Conservation (phyloP, 2,888 invertebrate species). For the Blastobasis lacticolella region DNA sequence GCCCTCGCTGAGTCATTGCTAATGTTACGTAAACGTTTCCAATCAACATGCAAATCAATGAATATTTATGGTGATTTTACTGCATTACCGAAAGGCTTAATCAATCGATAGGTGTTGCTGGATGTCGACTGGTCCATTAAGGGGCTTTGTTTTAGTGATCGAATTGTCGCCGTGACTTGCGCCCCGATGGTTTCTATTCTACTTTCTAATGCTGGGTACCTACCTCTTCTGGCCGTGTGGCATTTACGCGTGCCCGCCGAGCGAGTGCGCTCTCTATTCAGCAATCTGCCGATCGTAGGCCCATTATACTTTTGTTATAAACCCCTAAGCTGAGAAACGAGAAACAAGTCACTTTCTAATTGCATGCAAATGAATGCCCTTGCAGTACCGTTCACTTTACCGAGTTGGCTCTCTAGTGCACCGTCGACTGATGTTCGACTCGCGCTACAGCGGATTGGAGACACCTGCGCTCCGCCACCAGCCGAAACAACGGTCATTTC, state of each 20-base stretch:
- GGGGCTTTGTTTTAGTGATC: slow-evolving; percentile 13
- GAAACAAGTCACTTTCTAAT: slow-evolving; percentile 50
- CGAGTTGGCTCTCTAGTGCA: too few species aligned
- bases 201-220: slow-evolving; percentile 49
- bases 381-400: slow-evolving; percentile 10
- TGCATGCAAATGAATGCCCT: slow-evolving; percentile 31
- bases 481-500: slow-evolving; percentile 18
- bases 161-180: slow-evolving; percentile 29
- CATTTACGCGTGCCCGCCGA: slow-evolving; percentile 45
- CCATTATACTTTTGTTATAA: slow-evolving; percentile 54
- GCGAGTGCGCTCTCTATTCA: slow-evolving; percentile 38
- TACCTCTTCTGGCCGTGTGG: slow-evolving; percentile 26
- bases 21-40: slow-evolving; percentile 16
- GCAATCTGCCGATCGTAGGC: slow-evolving; percentile 34
- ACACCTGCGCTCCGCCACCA: not conserved
- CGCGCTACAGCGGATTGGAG: too few species aligned
- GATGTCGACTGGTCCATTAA: slow-evolving; percentile 9
- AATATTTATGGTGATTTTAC: slow-evolving; percentile 8
- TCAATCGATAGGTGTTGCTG: slow-evolving; percentile 3
- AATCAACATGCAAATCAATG: slow-evolving; percentile 19
- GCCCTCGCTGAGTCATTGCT: too few species aligned
- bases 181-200: slow-evolving; percentile 39
- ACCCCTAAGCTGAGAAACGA: slow-evolving; percentile 43
- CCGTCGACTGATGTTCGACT: too few species aligned
- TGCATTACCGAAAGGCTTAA: slow-evolving; percentile 5